Percentiles rank a stretch among this genome's conserved stretches.
Evolutionary conservation across 1,140 invertebrate species (phyloP).

Genomic region (Argopecten irradians): DNA sequence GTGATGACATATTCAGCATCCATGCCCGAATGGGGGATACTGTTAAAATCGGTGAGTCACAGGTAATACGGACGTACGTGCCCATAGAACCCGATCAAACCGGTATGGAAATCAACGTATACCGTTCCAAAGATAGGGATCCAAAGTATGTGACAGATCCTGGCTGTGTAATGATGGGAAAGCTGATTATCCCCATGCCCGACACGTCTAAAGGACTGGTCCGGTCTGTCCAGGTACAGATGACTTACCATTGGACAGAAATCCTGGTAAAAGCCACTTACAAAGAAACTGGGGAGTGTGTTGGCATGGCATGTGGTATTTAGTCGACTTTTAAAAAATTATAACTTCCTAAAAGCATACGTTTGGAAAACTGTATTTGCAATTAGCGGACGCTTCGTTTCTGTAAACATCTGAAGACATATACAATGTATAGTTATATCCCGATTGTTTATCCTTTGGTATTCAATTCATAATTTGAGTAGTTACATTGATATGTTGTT

Average conservation of each 20-base stretch:
- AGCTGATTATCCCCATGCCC: conserved; percentile 38
- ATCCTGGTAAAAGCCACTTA: conserved; percentile 32
- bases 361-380: too few relatives aligned
- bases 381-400: too few relatives aligned
- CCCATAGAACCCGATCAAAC: conserved; percentile 25
- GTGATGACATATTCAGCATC: conserved; percentile 30
- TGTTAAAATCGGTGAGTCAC: conserved; percentile 9
- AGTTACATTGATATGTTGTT: too few relatives aligned
- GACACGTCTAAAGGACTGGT: conserved; percentile 30
- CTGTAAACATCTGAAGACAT: too few relatives aligned
- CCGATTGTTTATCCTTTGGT: too few relatives aligned
- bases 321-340: too few relatives aligned
- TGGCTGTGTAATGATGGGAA: conserved; percentile 25
- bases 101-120: conserved; percentile 28
- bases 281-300: background rate
- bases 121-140: conserved; percentile 26
- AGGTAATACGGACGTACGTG: background rate
- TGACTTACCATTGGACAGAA: conserved; percentile 43
- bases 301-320: conserved; percentile 25
- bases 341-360: too few relatives aligned
- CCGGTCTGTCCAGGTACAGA: conserved; percentile 28
- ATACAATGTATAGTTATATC: too few relatives aligned
- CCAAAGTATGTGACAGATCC: conserved; percentile 39
- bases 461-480: too few relatives aligned
- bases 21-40: conserved; percentile 34